phyloP scores from a whole-genome alignment of 2,888 invertebrate species.

The Balanococcus diminutus region DNA sequence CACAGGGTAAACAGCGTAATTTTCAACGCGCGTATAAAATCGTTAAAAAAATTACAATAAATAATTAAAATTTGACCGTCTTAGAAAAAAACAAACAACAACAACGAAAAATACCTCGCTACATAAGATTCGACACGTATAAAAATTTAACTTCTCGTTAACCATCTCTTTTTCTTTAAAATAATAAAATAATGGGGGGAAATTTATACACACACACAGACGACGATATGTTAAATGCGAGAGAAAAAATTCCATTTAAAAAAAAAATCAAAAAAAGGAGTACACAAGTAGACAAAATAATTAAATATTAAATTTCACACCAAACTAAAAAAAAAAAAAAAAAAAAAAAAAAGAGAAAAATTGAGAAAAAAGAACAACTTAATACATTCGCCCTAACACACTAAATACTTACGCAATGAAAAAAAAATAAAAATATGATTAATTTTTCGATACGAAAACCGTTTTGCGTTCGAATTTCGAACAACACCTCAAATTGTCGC shows the following conservation, averaged over 20 bases:
- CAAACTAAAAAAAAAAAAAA: background rate
- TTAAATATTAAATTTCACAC: background rate
- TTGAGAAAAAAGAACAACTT: background rate
- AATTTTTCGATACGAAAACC: conserved; percentile 36
- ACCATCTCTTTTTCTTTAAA: background rate
- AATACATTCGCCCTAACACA: background rate
- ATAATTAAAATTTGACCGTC: background rate
- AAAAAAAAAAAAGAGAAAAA: background rate
- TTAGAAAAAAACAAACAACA: background rate
- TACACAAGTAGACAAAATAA: too few species aligned
- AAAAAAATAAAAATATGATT: background rate
- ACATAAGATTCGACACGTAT: background rate
- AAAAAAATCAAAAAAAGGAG: background rate
- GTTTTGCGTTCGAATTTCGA: conserved; percentile 24
- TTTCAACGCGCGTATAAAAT: background rate
- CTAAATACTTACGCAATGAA: background rate
- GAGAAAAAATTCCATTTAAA: background rate
- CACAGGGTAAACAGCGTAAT: background rate
- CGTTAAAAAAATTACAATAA: background rate
- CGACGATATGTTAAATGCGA: conserved; percentile 25
- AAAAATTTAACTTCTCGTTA: background rate
- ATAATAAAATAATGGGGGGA: background rate
- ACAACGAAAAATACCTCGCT: background rate
- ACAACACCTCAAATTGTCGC: background rate
- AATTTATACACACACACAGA: background rate